Evolutionary conservation across 2,113 vertebrate species (phyloP), one percentile per base, ranked within the genome.

Genomic region (Barnardius zonarius): DNA sequence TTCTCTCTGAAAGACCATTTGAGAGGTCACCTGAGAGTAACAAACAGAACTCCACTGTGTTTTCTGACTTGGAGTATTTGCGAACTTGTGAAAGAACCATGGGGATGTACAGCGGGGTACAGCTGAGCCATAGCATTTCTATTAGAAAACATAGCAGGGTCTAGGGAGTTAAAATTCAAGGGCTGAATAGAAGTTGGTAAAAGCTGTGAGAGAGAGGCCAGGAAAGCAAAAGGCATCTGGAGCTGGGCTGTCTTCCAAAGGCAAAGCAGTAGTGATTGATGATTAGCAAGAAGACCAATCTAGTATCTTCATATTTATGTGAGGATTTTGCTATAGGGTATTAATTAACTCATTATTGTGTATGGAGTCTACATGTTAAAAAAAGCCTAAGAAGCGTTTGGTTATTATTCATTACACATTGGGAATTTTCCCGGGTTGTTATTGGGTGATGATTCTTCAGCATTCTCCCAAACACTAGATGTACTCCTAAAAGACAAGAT

Each of bases 91-190:
- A 91, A 92, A 92, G 75, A 84, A 31, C 77, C 52, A 41, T 0
- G n/a, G 78, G 92, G 62, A 72, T 61, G n/a, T 91, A 66, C 59
- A 88, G 63, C 11, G 43, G 51, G 28, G 66, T 66, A 54, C 68
- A 82, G 39, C 37, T 67, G 44, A 88, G 59, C 15, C 67, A 68
- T 72, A 74, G 17, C 30, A 64, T 91, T 95, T 94, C 78, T 72
- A 69, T 77, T n/a, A 72, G 83, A 82, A 94, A 83, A 93, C 39
- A 78, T 7, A 73, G 46, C 44, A 43, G 49, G 8, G 3, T 79
- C 28, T 93, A 23, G 15, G 75, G 61, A 95, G 75, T 46, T 91
- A 72, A 95, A 96, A 97, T 83, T 93, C 73, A 87, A 91, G 88
- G 55, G 18, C 39, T 90, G 83, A 83, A 76, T 79, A 92, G 84